phyloP scores from a whole-genome alignment of 2,113 vertebrate genomes.

The Prolemur simus region DNA sequence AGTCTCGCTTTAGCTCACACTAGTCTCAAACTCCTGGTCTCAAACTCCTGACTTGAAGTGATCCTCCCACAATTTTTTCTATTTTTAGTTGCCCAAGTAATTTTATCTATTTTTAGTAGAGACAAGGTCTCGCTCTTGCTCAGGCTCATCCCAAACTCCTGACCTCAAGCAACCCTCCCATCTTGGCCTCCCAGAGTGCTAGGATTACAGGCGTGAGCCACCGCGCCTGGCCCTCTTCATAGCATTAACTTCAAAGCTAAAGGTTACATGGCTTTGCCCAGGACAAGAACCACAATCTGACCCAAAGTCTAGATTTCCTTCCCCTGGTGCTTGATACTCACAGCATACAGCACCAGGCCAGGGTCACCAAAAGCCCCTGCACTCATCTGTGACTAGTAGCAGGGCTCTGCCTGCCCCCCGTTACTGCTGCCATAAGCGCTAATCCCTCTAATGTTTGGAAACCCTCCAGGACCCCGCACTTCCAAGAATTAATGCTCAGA shows the following conservation, averaged over 20 bases:
- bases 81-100: too few species aligned
- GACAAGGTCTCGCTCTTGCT: too few species aligned
- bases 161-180: too few species aligned
- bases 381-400: neutral
- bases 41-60: too few species aligned
- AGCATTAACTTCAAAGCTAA: neutral
- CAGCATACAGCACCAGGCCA: neutral
- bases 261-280: neutral
- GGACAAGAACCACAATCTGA: neutral
- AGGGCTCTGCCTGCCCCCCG: fast-evolving
- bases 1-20: too few species aligned
- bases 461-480: neutral
- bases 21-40: too few species aligned
- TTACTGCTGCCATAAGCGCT: neutral
- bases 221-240: neutral
- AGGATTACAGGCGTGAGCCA: too few species aligned
- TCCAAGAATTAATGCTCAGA: neutral
- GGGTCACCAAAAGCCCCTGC: neutral
- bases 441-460: fast-evolving
- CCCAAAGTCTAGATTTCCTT: neutral
- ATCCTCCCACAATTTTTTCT: too few species aligned
- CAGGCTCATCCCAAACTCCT: too few species aligned
- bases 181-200: too few species aligned
- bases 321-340: fast-evolving
- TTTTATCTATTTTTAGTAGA: too few species aligned